Percentiles rank a stretch among this genome's conserved stretches.
Evolutionary conservation across 2,797 vertebrate genomes (phyloP).

Genomic region (Xenopus petersii): DNA sequence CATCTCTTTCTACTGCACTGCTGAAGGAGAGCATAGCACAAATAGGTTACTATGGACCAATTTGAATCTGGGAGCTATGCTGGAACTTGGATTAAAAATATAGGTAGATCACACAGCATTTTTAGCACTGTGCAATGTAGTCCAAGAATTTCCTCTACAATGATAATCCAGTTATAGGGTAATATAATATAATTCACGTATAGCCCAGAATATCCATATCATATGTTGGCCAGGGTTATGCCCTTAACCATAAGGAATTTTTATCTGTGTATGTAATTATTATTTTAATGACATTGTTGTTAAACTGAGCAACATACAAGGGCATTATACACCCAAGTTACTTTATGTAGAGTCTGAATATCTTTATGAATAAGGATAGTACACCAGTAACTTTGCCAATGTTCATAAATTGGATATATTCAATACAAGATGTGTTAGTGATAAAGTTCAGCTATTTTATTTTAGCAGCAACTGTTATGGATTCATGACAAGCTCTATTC

Average conservation of each 20-base stretch:
- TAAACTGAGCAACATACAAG: constrained; percentile 1
- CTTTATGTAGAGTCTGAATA: constrained; percentile 4
- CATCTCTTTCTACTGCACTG: constrained; percentile 90
- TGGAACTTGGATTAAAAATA: constrained; percentile 56
- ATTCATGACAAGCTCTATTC: background rate
- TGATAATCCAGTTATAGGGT: constrained; percentile 4
- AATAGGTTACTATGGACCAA: constrained; percentile 73
- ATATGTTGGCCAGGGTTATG: constrained; percentile 41
- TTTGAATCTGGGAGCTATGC: constrained; percentile 74
- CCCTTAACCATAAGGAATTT: constrained; percentile 20
- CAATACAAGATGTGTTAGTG: constrained; percentile 13
- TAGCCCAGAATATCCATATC: constrained; percentile 48
- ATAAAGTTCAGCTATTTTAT: background rate
- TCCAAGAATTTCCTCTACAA: constrained; percentile 59
- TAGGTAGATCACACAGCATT: constrained; percentile 84
- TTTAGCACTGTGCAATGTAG: constrained; percentile 96
- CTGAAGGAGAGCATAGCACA: constrained; percentile 72
- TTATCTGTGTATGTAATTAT: background rate
- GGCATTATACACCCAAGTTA: constrained; percentile 15
- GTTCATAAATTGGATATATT: background rate
- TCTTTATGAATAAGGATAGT: background rate
- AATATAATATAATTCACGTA: constrained; percentile 10
- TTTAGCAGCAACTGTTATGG: background rate
- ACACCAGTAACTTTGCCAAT: too few species aligned
- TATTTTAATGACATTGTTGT: constrained; percentile 10